Evolutionary conservation across 2,888 invertebrate genomes (phyloP).

Genomic region (Caenorhabditis sulstoni): DNA sequence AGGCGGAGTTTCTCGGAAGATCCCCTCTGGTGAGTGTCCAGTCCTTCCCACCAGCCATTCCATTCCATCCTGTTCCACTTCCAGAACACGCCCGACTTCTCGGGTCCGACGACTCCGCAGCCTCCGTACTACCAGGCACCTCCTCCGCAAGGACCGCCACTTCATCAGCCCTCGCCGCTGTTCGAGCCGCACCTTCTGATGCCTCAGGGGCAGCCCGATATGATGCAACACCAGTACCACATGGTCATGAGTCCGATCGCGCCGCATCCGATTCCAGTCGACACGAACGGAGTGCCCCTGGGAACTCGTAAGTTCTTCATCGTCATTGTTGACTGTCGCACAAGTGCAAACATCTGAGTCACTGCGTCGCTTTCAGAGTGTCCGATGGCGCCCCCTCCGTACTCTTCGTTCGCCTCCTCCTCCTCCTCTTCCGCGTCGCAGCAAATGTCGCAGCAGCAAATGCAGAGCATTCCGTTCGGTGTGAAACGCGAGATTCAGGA

Average conservation of each 20-base stretch:
- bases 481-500: constrained; percentile 57
- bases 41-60: too few species aligned
- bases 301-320: constrained; percentile 41
- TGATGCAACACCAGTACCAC: constrained; percentile 51
- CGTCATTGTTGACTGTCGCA: constrained; percentile 7
- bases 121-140: constrained; percentile 26
- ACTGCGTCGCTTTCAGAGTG: constrained; percentile 37
- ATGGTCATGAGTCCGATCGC: constrained; percentile 58
- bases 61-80: constrained; percentile 2
- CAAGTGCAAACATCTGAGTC: background rate
- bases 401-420: constrained; percentile 37
- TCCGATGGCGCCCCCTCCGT: constrained; percentile 60
- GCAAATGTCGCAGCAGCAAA: constrained; percentile 5
- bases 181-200: constrained; percentile 39
- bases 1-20: constrained; percentile 61
- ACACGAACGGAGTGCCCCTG: constrained; percentile 53
- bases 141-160: constrained; percentile 9
- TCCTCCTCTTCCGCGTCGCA: constrained; percentile 31
- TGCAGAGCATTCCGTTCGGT: constrained; percentile 34
- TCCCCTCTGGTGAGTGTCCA: constrained; percentile 59
- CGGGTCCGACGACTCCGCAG: constrained; percentile 59
- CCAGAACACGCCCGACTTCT: constrained; percentile 63
- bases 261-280: constrained; percentile 57
- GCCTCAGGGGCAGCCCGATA: constrained; percentile 33
- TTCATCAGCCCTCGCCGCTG: constrained; percentile 13